Evolutionary conservation across 1,140 invertebrate genomes (phyloP).

Genomic region (Muscidifurax raptorellus): DNA sequence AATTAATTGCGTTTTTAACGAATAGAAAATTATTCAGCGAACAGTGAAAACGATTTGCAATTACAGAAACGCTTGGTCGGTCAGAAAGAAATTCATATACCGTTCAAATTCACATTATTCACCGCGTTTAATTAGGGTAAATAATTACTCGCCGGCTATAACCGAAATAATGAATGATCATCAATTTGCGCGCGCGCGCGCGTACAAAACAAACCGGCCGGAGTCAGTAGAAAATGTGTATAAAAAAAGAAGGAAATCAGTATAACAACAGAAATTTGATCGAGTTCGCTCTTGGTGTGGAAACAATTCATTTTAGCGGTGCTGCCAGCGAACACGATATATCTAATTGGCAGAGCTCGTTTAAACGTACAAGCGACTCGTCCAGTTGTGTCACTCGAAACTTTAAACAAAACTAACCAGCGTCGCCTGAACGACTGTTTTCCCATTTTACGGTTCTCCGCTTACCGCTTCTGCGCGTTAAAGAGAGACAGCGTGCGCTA

Average conservation of each 20-base stretch:
- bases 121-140: not conserved
- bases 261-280: constrained; percentile 17
- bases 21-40: too few relatives aligned
- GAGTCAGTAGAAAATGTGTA: too few relatives aligned
- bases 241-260: constrained; percentile 19
- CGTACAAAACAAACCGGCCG: too few relatives aligned
- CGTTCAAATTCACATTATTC: not conserved
- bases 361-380: not conserved
- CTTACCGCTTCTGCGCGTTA: not conserved
- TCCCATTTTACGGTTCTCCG: constrained; percentile 42
- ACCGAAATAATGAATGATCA: not conserved
- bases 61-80: not conserved
- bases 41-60: too few relatives aligned
- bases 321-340: constrained; percentile 25
- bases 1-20: too few relatives aligned
- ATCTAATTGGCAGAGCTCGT: constrained; percentile 35
- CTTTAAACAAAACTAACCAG: constrained; percentile 39
- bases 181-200: not conserved
- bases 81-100: not conserved
- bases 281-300: not conserved
- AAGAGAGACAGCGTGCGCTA: not conserved
- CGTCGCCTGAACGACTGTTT: constrained; percentile 6
- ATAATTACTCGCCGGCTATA: not conserved
- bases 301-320: constrained; percentile 16
- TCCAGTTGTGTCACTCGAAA: constrained; percentile 31